Conservation (phyloP, 92 coral and sea anemone species). For the Epizoanthus rinbou region DNA sequence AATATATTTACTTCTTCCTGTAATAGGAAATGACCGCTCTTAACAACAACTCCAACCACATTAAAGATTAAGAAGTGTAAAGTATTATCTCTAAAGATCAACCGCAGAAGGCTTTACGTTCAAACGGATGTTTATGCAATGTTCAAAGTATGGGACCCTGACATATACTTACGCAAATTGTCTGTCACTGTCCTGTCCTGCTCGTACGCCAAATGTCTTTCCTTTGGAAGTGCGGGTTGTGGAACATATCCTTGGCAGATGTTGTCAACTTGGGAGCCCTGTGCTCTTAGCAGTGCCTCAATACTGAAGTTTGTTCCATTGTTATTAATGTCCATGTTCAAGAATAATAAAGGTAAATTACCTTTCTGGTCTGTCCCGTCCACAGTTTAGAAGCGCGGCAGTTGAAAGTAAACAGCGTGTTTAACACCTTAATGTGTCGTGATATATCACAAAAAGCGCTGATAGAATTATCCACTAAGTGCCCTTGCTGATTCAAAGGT, state of each 20-base stretch:
- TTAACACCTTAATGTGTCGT: constrained; percentile 34
- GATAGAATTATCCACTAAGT: constrained; percentile 38
- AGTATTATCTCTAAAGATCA: neutral
- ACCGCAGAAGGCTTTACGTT: neutral
- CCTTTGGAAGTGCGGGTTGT: constrained; percentile 35
- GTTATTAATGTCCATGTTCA: constrained; percentile 30
- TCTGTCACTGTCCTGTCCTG: constrained; percentile 23
- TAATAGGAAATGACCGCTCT: neutral
- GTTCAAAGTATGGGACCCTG: neutral
- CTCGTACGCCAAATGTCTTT: constrained; percentile 3
- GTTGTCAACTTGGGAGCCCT: constrained; percentile 20
- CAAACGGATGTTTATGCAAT: neutral
- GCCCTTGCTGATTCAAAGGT: constrained; percentile 29
- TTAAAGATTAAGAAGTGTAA: neutral
- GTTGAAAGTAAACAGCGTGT: constrained; percentile 35
- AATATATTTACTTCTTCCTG: neutral
- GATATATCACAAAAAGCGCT: neutral
- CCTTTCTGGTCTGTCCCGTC: neutral
- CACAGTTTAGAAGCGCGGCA: neutral
- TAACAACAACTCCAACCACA: neutral
- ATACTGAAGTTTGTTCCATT: constrained; percentile 35
- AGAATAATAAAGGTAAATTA: neutral
- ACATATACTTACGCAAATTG: constrained; percentile 35
- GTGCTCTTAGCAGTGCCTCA: constrained; percentile 42
- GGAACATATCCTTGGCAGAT: constrained; percentile 9